Percentiles rank a stretch among this genome's conserved stretches.
phyloP scores from a whole-genome alignment of 2,888 invertebrate species.

The Dynastes grantii region DNA sequence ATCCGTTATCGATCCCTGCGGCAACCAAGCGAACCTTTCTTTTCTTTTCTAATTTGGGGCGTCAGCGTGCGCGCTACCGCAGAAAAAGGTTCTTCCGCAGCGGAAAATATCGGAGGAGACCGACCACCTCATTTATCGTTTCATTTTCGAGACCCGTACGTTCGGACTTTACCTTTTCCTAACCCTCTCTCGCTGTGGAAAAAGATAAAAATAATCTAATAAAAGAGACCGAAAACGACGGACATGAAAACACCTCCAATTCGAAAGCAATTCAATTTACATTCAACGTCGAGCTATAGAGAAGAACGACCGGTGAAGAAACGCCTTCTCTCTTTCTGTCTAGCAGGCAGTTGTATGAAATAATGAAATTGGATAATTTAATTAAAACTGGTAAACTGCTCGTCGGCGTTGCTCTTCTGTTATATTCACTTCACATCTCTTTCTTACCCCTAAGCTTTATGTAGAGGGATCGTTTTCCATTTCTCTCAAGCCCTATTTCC shows the following conservation, averaged over 20 bases:
- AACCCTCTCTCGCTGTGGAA: not conserved
- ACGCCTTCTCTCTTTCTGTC: conserved; percentile 1
- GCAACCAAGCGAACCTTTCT: conserved; percentile 20
- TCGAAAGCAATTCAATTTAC: conserved; percentile 61
- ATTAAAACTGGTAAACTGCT: conserved; percentile 52
- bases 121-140: conserved; percentile 30
- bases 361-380: conserved; percentile 57
- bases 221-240: conserved; percentile 32
- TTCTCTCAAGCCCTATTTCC: conserved; percentile 24
- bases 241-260: conserved; percentile 47
- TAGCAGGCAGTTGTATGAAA: conserved; percentile 48
- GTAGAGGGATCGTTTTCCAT: not conserved
- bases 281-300: conserved; percentile 52
- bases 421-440: not conserved
- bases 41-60: conserved; percentile 18
- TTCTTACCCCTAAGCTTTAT: not conserved
- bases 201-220: conserved; percentile 40
- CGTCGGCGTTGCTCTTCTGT: conserved; percentile 36
- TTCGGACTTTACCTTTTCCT: conserved; percentile 1
- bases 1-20: conserved; percentile 24
- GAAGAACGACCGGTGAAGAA: not conserved
- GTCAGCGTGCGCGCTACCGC: conserved; percentile 15
- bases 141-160: conserved; percentile 15
- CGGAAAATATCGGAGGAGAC: conserved; percentile 3
- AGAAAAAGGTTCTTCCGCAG: conserved; percentile 26